A percentile compares a stretch with the other conserved stretches of the same genome.
phyloP scores from a whole-genome alignment of 2,113 vertebrate genomes.

The Percopsis transmontana region DNA sequence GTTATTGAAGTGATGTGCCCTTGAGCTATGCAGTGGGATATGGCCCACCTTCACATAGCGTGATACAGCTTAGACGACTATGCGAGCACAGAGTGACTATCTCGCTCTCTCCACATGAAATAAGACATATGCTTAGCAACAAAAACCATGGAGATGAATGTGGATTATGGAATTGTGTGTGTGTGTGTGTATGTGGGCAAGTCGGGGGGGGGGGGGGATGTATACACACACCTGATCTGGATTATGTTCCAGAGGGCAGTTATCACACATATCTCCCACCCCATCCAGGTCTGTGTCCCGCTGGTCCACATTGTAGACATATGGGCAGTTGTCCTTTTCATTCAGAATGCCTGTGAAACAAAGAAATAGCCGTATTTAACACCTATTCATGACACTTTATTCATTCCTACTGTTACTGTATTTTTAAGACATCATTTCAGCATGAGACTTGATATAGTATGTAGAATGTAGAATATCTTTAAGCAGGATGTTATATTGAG shows the following conservation, averaged over 20 bases:
- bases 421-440: too few species aligned
- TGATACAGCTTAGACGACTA: conserved; percentile 55
- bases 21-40: conserved; percentile 59
- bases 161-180: conserved; percentile 53
- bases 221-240: conserved; percentile 90
- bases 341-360: conserved; percentile 88
- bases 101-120: conserved; percentile 14
- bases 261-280: conserved; percentile 98
- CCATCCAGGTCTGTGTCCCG: conserved; percentile 95
- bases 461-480: too few species aligned
- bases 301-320: conserved; percentile 97
- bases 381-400: background rate
- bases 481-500: too few species aligned
- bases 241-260: conserved; percentile 97
- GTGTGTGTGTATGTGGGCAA: conserved; percentile 12
- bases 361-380: background rate
- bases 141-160: conserved; percentile 5
- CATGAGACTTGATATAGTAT: too few species aligned
- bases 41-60: conserved; percentile 58
- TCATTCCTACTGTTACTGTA: too few species aligned
- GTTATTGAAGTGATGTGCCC: conserved; percentile 72
- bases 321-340: conserved; percentile 94
- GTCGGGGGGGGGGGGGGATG: background rate
- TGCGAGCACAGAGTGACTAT: conserved; percentile 33
- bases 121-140: background rate